Evolutionary conservation across 2,113 vertebrate genomes (phyloP), one percentile per base, ranked within the genome.

Genomic region (Otocyon megalotis): DNA sequence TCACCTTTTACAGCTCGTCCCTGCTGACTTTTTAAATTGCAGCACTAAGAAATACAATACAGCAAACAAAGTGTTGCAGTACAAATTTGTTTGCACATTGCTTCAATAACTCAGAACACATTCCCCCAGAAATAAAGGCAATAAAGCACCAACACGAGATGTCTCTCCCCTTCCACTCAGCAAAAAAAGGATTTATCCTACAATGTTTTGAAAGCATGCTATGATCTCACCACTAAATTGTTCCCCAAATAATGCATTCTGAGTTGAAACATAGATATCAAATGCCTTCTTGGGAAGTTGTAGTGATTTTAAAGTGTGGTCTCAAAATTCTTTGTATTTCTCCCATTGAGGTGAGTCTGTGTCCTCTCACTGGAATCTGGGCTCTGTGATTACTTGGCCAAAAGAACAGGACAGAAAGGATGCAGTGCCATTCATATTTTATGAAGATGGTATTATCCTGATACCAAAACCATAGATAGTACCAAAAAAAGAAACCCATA

Each of bases 101-200:
- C 81, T 96, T 94, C 48, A 62, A 84, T 65, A 88, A 91, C n/a
- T 93, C 37, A 84, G 72, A 90, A 88, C 58, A 82, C 43, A 89
- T 94, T 94, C 60, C 84, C 72, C 53, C 60, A 86, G 77, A 81
- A 96, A 94, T 60, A 87, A 82, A 89, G 15, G 28, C 30, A 28
- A 81, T 81, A 88, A 95, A 53, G 26, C 35, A 62, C 17, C 80
- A 58, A 76, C 19, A 37, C 10, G 3, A 19, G 0, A 26, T 20
- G 43, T 16, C 53, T 80, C 22, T 60, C 35, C 76, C 32, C 35
- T 74, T 93, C 11, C 43, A 37, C 15, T 63, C 19, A 65, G 48
- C 53, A 50, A 60, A 12, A 81, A 81, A 65, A 87, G 17, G 5
- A 76, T 37, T 95, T 54, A 60, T 17, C 43, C 20, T 81, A 2